Conservation (phyloP, 2,113 vertebrate species). For the Isichthys henryi region DNA sequence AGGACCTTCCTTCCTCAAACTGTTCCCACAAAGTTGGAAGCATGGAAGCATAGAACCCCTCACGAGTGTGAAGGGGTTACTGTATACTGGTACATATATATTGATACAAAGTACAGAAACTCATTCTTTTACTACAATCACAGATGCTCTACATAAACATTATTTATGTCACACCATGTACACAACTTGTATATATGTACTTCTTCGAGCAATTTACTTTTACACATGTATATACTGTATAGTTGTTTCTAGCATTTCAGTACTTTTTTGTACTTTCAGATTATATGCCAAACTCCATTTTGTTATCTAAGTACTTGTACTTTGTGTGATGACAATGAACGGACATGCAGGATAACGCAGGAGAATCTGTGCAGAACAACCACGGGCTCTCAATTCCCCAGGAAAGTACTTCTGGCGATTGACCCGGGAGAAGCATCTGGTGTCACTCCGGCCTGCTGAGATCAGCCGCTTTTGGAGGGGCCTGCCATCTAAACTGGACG, state of each 20-base stretch:
- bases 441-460: slow-evolving; percentile 84
- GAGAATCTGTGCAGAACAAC: not conserved
- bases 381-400: slow-evolving; percentile 35
- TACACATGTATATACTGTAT: not conserved
- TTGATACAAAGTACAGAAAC: not conserved
- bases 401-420: slow-evolving; percentile 95
- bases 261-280: not conserved
- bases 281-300: not conserved
- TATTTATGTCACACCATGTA: not conserved
- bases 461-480: slow-evolving; percentile 94
- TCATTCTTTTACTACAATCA: not conserved
- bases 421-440: slow-evolving; percentile 86
- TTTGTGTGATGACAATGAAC: not conserved
- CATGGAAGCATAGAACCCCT: not conserved
- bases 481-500: slow-evolving; percentile 77
- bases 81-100: not conserved
- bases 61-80: not conserved
- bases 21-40: too few relatives aligned
- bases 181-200: not conserved
- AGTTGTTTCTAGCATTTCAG: not conserved
- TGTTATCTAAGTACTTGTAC: not conserved
- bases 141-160: not conserved
- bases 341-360: not conserved
- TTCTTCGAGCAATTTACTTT: not conserved
- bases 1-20: not conserved